phyloP scores from a whole-genome alignment of 92 coral and sea anemone species.

The Bergia sp. region DNA sequence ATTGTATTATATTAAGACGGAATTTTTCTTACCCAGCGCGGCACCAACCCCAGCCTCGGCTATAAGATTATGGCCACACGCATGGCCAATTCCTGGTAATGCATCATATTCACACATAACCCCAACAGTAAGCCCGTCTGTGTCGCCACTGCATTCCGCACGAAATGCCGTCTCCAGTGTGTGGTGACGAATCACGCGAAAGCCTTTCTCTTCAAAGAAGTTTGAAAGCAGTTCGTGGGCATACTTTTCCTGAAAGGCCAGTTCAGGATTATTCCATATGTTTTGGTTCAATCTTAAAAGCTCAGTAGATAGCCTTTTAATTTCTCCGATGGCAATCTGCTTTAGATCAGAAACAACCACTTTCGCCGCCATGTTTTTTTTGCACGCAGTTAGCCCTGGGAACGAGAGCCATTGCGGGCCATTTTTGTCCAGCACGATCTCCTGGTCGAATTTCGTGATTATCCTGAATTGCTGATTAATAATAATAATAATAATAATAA shows the following conservation, averaged over 20 bases:
- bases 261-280: constrained; percentile 17
- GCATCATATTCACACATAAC: constrained; percentile 94
- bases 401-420: too few species aligned
- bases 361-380: not conserved
- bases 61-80: constrained; percentile 94
- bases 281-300: not conserved
- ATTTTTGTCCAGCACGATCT: too few species aligned
- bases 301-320: not conserved
- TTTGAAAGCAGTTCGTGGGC: constrained; percentile 21
- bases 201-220: constrained; percentile 8
- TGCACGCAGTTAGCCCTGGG: too few species aligned
- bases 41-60: constrained; percentile 95
- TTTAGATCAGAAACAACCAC: not conserved
- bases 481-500: too few species aligned
- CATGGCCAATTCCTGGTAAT: constrained; percentile 91
- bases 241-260: constrained; percentile 15
- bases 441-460: too few species aligned
- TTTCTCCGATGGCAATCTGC: not conserved
- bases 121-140: constrained; percentile 59
- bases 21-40: constrained; percentile 73
- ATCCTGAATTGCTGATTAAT: too few species aligned
- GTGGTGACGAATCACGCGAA: constrained; percentile 1
- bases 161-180: constrained; percentile 23
- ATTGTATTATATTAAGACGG: too few species aligned
- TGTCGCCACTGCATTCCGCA: not conserved